phyloP scores from a whole-genome alignment of 2,888 invertebrate genomes.

The Drosophila neonasuta region DNA sequence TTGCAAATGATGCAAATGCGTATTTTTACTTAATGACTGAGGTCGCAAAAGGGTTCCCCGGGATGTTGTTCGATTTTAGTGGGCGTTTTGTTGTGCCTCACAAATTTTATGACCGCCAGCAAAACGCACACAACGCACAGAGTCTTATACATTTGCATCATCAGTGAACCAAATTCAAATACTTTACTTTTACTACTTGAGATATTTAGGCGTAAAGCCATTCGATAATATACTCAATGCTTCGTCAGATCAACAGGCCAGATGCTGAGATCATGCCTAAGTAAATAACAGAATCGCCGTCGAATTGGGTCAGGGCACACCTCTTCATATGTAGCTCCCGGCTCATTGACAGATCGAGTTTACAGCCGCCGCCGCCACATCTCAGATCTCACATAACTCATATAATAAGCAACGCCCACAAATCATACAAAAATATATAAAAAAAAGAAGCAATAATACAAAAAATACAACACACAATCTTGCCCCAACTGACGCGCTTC shows the following conservation, averaged over 20 bases:
- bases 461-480: constrained; percentile 17
- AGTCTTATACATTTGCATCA: constrained; percentile 38
- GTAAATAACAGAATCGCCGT: constrained; percentile 53
- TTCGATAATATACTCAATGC: constrained; percentile 45
- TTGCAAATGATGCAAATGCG: constrained; percentile 60
- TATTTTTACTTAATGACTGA: constrained; percentile 44
- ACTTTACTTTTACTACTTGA: constrained; percentile 39
- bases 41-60: constrained; percentile 41
- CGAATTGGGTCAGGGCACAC: constrained; percentile 73
- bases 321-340: constrained; percentile 58
- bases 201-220: constrained; percentile 25
- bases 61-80: constrained; percentile 15
- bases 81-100: constrained; percentile 48
- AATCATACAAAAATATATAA: constrained; percentile 17
- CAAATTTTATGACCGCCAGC: constrained; percentile 24
- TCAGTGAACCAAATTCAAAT: constrained; percentile 27
- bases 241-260: constrained; percentile 20
- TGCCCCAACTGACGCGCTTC: constrained; percentile 47
- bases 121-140: not conserved
- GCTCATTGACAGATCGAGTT: constrained; percentile 48
- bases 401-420: constrained; percentile 65
- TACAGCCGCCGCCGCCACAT: constrained; percentile 31
- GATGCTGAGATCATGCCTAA: constrained; percentile 63
- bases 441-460: not conserved
- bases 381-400: constrained; percentile 50